These are phyloP conservation scores for Ypsolopha sequella DNA, from an alignment of 2,888 invertebrate genomes.

Conservation along the genomic window DNA sequence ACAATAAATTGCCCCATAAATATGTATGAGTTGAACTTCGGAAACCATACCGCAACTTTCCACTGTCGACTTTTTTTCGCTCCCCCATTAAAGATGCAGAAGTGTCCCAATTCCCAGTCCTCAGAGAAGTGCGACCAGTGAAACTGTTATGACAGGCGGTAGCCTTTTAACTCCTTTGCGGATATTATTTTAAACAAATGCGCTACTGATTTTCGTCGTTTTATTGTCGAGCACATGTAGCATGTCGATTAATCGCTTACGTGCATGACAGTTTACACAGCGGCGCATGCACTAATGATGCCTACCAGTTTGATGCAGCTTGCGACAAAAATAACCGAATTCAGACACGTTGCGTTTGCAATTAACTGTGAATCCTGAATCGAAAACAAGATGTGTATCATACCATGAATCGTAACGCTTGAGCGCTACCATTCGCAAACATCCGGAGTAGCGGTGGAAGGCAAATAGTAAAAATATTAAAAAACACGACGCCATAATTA, in stretches of 20 bases:
- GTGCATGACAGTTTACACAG: too few relatives aligned
- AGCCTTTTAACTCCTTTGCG: not conserved
- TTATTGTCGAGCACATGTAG: too few relatives aligned
- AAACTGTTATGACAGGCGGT: not conserved
- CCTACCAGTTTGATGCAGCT: too few relatives aligned
- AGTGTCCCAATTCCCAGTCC: constrained; percentile 25
- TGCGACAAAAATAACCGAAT: too few relatives aligned
- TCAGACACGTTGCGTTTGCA: too few relatives aligned
- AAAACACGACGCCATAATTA: too few relatives aligned
- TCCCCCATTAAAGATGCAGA: constrained; percentile 52
- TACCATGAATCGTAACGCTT: not conserved
- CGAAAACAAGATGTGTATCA: not conserved
- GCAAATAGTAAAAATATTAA: too few relatives aligned
- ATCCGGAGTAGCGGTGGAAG: not conserved
- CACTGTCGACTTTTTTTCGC: constrained; percentile 52
- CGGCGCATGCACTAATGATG: too few relatives aligned
- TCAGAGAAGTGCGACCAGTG: constrained; percentile 2
- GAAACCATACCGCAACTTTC: constrained; percentile 42
- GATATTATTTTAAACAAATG: too few relatives aligned
- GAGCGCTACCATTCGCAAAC: not conserved
- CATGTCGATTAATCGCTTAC: too few relatives aligned
- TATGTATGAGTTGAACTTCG: constrained; percentile 53
- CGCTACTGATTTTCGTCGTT: too few relatives aligned
- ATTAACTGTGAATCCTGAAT: not conserved
- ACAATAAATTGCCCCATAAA: constrained; percentile 56